Conservation (phyloP, 2,113 vertebrate genomes). For the Aphyosemion australe region DNA sequence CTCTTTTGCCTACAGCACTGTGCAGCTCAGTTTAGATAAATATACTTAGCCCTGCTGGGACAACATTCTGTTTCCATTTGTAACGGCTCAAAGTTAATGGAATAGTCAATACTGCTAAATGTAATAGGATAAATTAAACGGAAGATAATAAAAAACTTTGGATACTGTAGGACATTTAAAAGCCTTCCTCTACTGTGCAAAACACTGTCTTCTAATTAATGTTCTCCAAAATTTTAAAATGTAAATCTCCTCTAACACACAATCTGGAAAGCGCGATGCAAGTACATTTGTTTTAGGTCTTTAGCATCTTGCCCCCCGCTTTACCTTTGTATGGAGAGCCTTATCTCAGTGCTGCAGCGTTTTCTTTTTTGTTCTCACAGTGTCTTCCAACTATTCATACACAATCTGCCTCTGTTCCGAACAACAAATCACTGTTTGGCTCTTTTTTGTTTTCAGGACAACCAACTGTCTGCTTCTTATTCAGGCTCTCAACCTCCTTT, state of each 20-base stretch:
- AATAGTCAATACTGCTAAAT: neutral
- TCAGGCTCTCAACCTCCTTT: conserved; percentile 63
- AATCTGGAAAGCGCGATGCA: conserved; percentile 34
- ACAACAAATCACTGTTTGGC: conserved; percentile 74
- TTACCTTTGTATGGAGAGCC: conserved; percentile 55
- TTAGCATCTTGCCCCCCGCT: conserved; percentile 54
- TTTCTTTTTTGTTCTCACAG: conserved; percentile 71
- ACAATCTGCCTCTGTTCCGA: conserved; percentile 70
- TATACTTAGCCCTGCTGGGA: conserved; percentile 23
- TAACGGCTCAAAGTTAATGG: neutral
- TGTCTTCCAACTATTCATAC: conserved; percentile 77
- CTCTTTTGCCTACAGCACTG: conserved; percentile 23
- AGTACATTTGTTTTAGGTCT: conserved; percentile 49
- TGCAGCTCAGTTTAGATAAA: conserved; percentile 31
- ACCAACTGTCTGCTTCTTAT: conserved; percentile 71
- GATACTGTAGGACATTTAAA: neutral
- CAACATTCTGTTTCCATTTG: conserved; percentile 18
- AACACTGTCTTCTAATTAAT: neutral
- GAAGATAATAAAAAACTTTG: neutral
- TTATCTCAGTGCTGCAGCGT: conserved; percentile 74
- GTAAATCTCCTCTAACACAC: neutral
- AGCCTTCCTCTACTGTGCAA: neutral
- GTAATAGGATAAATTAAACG: neutral
- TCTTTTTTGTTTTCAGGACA: conserved; percentile 74
- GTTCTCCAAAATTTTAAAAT: conserved; percentile 3